Evolutionary conservation across 2,888 invertebrate genomes (phyloP).

Genomic region (Iselma pallidipennis): DNA sequence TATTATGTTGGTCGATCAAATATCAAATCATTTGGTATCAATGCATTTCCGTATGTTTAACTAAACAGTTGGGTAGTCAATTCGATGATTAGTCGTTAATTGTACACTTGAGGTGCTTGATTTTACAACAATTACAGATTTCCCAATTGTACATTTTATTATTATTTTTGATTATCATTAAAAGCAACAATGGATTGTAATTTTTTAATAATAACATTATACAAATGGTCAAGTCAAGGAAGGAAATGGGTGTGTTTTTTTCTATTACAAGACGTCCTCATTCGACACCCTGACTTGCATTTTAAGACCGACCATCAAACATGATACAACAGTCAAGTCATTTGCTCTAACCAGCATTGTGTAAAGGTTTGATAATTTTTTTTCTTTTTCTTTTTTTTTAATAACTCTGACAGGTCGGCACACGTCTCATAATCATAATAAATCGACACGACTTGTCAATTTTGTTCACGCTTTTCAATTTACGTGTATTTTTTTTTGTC

Average conservation of each 20-base stretch:
- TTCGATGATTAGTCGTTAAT: slow-evolving; percentile 33
- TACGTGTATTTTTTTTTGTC: no score
- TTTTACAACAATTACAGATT: no score
- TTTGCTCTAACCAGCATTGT: slow-evolving; percentile 36
- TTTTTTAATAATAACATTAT: slow-evolving; percentile 16
- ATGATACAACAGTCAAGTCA: slow-evolving; percentile 39
- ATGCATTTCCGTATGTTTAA: slow-evolving; percentile 37
- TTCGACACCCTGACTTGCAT: slow-evolving; percentile 47
- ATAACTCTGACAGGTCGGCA: slow-evolving; percentile 29
- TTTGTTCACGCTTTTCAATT: slow-evolving; percentile 38
- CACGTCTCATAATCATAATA: slow-evolving; percentile 42
- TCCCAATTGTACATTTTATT: no score
- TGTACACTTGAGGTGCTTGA: slow-evolving; percentile 2
- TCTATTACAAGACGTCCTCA: slow-evolving; percentile 32
- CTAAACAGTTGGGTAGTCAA: slow-evolving; percentile 35
- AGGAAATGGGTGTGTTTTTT: slow-evolving; percentile 33
- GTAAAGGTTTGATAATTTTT: no score
- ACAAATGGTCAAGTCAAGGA: slow-evolving; percentile 22
- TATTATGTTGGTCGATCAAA: slow-evolving; percentile 47
- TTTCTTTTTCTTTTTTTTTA: no score
- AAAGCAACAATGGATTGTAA: background rate
- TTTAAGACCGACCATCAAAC: slow-evolving; percentile 34
- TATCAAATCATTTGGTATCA: slow-evolving; percentile 35
- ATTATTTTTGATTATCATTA: no score
- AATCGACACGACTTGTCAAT: slow-evolving; percentile 41